Evolutionary conservation across 2,113 vertebrate species (phyloP), one percentile per base, ranked within the genome.

Genomic region (Oncorhynchus kisutch): DNA sequence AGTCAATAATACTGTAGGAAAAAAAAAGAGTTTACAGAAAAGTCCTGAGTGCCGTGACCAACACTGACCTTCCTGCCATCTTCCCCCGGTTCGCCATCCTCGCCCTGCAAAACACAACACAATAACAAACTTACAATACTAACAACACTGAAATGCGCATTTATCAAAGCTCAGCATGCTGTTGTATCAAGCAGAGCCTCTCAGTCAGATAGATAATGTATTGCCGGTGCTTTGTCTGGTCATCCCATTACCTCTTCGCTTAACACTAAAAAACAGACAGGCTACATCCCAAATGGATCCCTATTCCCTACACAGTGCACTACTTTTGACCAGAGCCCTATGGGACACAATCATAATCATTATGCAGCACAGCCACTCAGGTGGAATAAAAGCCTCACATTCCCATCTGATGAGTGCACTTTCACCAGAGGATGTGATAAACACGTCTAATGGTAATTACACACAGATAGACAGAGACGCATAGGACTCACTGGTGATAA

Each of bases 41-140:
- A 54, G 16, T 54, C 54, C 22, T 49, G 29, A 45, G 51, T 4
- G 34, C 27, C 31, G 25, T 49, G 1, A 77, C 5, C 54, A 71
- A 75, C n/a, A 83, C 87, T 90, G 85, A 99, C 98, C 96, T 98
- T 99, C 73, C 94, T 96, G 3, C 98, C 98, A 1, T 97, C 96
- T 87, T 99, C 96, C 88, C 98, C 98, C 1, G 97, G 96, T 0
- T 92, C 94, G 2, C 98, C 98, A 0, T 98, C 95, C 81, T 98
- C 97, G 70, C 97, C 97, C 97, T 99, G 90, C 2, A 73, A 72
- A 45, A 88, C 82, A 84, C 71, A 16, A 85, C 66, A 82, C 48
- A 81, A 78, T 54, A 81, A 79, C 64, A 78, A 9, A 73, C 78
- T 20, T 6, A 34, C 13, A 3, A 73, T 8, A 64, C 57, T 12